Base-by-base conservation (phyloP, 2,797 vertebrate species). In the Gallinago stenura region DNA sequence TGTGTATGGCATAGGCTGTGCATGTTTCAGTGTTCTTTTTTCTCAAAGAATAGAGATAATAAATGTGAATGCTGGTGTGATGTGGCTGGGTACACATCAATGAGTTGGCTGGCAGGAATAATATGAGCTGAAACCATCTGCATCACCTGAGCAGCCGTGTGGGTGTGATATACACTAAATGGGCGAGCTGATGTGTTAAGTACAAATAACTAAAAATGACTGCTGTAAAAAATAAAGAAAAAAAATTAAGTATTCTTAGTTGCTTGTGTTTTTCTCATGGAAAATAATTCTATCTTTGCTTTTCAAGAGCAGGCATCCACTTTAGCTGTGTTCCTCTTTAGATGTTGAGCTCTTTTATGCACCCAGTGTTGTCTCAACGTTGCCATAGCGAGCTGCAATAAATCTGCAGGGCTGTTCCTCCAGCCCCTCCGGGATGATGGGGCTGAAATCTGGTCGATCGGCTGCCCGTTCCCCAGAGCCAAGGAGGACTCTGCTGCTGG, bases 291-390 rank as follows among this genome's bases (percentile, higher is more conserved):
- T 46, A 1, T 62, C 28, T 84, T 48, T 72, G 33, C 7, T 65
- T 30, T 58, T 43, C 0, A 3, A 57, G 76, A 65, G 26, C 20
- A 31, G 57, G 4, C 2, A 1, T 41, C 25, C 5, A 5, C 37
- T 72, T 60, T 10, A 89, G 46, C 35, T 15, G 19, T 33, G 28
- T 57, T 87, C 4, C 56, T 78, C 7, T 20, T 15, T 53, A 35
- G 0, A 2, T 26, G 48, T 54, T 30, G n/a, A 45, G 53, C 31
- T 6, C 48, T 87, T 90, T 91, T 69, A 21, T 16, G 8, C 5
- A 13, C 7, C 15, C 6, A 9, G 3, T 54, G 10, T 24, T 71
- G 62, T 48, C 48, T 80, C 60, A 58, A 39, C 0, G 1, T 72
- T 72, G 41, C 69, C 54, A 21, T 30, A 43, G 66, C 24, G 37